These are phyloP conservation scores for Oncorhynchus masou DNA, from an alignment of 2,113 vertebrate species.

Conservation along the genomic window DNA sequence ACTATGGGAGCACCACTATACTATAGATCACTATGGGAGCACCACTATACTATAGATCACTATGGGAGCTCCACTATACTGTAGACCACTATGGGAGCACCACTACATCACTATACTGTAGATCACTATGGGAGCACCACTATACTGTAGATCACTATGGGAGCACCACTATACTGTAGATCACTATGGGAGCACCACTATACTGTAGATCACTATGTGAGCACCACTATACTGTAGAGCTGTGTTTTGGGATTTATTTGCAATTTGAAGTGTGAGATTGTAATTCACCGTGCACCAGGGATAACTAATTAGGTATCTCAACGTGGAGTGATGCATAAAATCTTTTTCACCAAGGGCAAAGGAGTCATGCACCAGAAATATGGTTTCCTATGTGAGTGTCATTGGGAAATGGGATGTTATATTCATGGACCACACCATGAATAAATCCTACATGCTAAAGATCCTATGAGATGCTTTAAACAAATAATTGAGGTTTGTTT, in stretches of 20 bases:
- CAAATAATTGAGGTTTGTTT: conserved; percentile 20
- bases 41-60: too few species aligned
- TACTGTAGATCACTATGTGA: too few species aligned
- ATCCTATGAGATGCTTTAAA: too few species aligned
- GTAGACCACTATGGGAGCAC: too few species aligned
- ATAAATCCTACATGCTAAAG: conserved; percentile 40
- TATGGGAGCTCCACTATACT: too few species aligned
- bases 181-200: too few species aligned
- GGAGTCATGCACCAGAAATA: conserved; percentile 51
- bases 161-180: too few species aligned
- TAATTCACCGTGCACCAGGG: conserved; percentile 40
- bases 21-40: too few species aligned
- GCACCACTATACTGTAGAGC: not conserved
- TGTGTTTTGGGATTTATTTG: conserved; percentile 27
- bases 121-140: too few species aligned
- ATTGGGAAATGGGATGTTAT: conserved; percentile 22
- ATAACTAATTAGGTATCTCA: conserved; percentile 51
- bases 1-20: too few species aligned
- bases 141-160: too few species aligned
- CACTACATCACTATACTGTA: too few species aligned
- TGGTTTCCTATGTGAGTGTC: conserved; percentile 31
- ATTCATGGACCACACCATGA: conserved; percentile 30
- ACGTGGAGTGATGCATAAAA: conserved; percentile 67
- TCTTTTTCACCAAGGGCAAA: conserved; percentile 71
- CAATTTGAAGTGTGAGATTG: conserved; percentile 48